Base-by-base conservation (phyloP, 2,888 invertebrate genomes). In the Sesia bembeciformis region DNA sequence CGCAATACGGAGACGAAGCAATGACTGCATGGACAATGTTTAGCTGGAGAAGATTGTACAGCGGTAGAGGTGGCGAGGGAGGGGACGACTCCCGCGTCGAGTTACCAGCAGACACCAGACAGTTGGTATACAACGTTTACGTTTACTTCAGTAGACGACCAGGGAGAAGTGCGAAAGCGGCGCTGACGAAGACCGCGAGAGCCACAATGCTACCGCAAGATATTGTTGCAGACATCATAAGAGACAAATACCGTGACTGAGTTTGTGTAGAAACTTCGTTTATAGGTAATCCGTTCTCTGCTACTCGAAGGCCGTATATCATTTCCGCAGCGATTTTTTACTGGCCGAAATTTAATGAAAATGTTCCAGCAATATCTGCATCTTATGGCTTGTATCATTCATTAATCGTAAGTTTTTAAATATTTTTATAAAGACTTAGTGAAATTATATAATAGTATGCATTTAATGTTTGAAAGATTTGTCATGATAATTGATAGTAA, bases 11-110 rank as follows among this genome's bases (percentile, higher is more conserved):
- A 57, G 81, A 87, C 77, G 71, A 86, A 69, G 86, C 89, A 56
- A 89, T 88, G 89, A 89, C 88, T 60, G 89, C 89, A 54, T 89
- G 89, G 89, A 89, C 89, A 52, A 89, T 89, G 89, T 89, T 89
- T 60, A 88, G 87, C 72, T 89, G 89, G 89, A 74, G 89, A 62
- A 72, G 89, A 66, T 66, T 88, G 50, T 88, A 88, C 68, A 87
- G 68, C 57, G 81, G 84, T 6, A 76, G 74, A 60, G 69, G 72
- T 8, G 74, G 64, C 4, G 86, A 84, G 51, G 69, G 60, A 5
- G 68, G 63, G 38, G 89, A 88, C 38, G 86, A 85, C 4, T 74
- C 72, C 7, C 68, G 72, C 38, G 76, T 79, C 40, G 85, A 87
- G 53, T 67, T 88, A 53, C 89, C 89, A 41, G 87, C 86, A 5